phyloP scores from a whole-genome alignment of 2,888 invertebrate genomes.

The Eupithecia pulchellata region DNA sequence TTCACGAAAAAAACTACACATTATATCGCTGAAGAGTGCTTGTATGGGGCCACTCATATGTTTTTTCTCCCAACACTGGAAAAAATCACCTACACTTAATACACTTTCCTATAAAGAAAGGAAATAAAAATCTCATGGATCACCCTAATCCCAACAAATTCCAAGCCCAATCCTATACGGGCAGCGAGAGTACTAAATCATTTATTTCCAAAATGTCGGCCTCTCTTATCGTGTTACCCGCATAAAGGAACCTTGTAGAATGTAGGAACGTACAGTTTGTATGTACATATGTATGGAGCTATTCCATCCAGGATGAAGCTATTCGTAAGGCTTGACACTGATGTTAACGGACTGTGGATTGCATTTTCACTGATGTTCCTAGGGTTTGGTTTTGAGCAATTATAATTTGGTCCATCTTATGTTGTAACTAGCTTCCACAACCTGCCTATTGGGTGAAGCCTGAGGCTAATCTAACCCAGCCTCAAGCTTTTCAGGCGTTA shows the following conservation, averaged over 20 bases:
- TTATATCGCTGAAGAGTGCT: too few relatives aligned
- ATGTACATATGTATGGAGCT: neutral
- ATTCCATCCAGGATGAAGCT: too few relatives aligned
- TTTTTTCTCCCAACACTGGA: neutral
- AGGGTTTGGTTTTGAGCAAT: neutral
- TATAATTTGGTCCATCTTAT: neutral
- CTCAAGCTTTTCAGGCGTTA: too few relatives aligned
- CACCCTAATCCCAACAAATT: constrained; percentile 1
- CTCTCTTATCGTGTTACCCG: constrained; percentile 28
- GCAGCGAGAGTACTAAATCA: constrained; percentile 23
- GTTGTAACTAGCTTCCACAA: too few relatives aligned
- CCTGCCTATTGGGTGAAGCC: too few relatives aligned
- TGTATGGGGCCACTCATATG: neutral
- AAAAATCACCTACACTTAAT: neutral
- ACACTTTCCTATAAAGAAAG: neutral
- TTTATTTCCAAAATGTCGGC: constrained; percentile 32
- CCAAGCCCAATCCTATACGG: constrained; percentile 1
- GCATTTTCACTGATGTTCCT: neutral
- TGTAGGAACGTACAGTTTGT: neutral
- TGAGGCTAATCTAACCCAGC: too few relatives aligned
- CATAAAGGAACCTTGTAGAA: constrained; percentile 3
- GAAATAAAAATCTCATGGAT: constrained; percentile 1
- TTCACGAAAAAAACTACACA: too few relatives aligned
- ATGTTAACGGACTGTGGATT: neutral
- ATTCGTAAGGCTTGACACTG: neutral